phyloP scores from a whole-genome alignment of 2,797 vertebrate species.

The Sebastolobus alascanus region DNA sequence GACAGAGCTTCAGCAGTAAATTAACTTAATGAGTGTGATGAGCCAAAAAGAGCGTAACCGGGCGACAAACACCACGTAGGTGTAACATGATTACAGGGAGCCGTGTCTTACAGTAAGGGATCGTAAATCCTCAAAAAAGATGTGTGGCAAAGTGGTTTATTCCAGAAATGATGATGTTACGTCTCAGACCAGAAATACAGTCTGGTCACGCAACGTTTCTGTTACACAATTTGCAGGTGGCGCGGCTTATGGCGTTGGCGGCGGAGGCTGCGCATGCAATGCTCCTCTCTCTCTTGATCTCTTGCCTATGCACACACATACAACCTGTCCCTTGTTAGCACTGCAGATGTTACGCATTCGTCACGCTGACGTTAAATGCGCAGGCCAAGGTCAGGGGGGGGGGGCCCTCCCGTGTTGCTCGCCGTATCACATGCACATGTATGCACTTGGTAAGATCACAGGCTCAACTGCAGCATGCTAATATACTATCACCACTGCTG shows the following conservation, averaged over 20 bases:
- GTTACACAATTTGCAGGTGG: slow-evolving; percentile 14
- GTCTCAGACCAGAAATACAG: not conserved
- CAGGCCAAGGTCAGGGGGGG: slow-evolving; percentile 47
- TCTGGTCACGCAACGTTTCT: slow-evolving; percentile 1
- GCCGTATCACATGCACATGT: slow-evolving; percentile 15
- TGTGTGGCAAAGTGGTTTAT: not conserved
- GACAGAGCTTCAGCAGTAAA: slow-evolving; percentile 51
- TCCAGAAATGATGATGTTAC: not conserved
- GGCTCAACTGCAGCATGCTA: not conserved
- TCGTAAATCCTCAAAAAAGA: not conserved
- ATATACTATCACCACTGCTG: slow-evolving; percentile 5
- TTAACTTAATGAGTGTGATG: slow-evolving; percentile 53
- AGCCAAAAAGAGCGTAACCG: not conserved
- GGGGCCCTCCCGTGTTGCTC: slow-evolving; percentile 29
- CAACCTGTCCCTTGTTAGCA: slow-evolving; percentile 45
- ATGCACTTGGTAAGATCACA: slow-evolving; percentile 18
- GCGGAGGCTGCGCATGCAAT: not conserved
- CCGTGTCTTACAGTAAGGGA: not conserved
- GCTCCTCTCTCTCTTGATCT: slow-evolving; percentile 13
- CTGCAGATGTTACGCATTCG: slow-evolving; percentile 74
- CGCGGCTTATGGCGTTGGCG: not conserved
- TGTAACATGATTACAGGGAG: slow-evolving; percentile 25
- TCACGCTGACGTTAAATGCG: slow-evolving; percentile 62
- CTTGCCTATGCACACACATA: not conserved
- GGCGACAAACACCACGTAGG: slow-evolving; percentile 20